These are phyloP conservation scores for Benitochromis conjunctus DNA, from an alignment of 2,113 vertebrate species.

Conservation along the genomic window DNA sequence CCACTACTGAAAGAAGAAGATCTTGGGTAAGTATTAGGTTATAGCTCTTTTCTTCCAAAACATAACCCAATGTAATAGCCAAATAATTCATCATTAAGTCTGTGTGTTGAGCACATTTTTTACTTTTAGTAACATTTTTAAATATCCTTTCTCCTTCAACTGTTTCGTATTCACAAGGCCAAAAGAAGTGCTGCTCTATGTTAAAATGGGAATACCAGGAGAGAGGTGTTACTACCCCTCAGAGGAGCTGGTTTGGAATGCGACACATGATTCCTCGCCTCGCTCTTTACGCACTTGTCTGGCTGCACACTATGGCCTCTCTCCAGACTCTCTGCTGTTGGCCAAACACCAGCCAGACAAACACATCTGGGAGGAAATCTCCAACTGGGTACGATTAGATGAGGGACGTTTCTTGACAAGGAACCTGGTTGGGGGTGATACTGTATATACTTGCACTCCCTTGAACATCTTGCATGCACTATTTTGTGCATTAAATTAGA, in stretches of 20 bases:
- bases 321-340: slow-evolving; percentile 82
- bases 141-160: background rate
- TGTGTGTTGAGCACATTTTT: background rate
- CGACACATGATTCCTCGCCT: slow-evolving; percentile 74
- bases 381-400: slow-evolving; percentile 80
- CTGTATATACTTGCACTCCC: background rate
- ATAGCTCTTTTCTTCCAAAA: background rate
- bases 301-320: slow-evolving; percentile 77
- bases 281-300: slow-evolving; percentile 78
- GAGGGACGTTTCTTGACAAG: background rate
- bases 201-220: slow-evolving; percentile 82
- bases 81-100: background rate
- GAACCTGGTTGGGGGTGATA: background rate
- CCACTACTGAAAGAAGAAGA: slow-evolving; percentile 81
- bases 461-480: background rate
- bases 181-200: slow-evolving; percentile 81
- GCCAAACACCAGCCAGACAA: slow-evolving; percentile 90
- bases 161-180: slow-evolving; percentile 60
- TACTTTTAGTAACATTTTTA: background rate
- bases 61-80: background rate
- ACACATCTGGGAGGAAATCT: slow-evolving; percentile 85
- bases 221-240: slow-evolving; percentile 74
- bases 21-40: slow-evolving; percentile 75
- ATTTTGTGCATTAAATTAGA: background rate
- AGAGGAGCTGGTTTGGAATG: slow-evolving; percentile 85